phyloP scores from a whole-genome alignment of 1,140 invertebrate species.

The Caenorhabditis tropicalis region DNA sequence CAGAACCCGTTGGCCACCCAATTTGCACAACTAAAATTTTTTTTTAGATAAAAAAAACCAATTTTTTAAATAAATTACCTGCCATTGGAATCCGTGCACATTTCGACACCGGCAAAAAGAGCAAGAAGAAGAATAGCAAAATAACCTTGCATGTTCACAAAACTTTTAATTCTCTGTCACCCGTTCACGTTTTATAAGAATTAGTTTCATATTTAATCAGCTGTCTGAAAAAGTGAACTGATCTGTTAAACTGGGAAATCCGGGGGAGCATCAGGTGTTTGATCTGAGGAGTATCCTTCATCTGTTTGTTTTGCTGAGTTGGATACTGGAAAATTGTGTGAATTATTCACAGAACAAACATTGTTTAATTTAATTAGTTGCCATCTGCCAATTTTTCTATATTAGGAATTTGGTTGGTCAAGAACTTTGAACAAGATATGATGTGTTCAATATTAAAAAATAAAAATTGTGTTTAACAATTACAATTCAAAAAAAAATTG shows the following conservation, averaged over 20 bases:
- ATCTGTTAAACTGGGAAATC: not conserved
- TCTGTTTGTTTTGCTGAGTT: not conserved
- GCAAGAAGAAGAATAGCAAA: not conserved
- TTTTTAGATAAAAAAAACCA: not conserved
- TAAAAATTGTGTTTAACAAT: too few species aligned
- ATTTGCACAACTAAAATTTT: not conserved
- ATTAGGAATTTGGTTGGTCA: too few species aligned
- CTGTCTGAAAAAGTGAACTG: conserved; percentile 1
- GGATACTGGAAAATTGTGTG: not conserved
- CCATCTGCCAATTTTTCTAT: too few species aligned
- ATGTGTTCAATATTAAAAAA: too few species aligned
- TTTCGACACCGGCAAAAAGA: not conserved
- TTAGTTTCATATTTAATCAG: not conserved
- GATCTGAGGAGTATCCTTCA: not conserved
- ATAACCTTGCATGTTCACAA: not conserved
- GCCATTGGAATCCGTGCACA: not conserved
- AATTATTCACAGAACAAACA: not conserved
- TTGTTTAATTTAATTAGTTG: not conserved
- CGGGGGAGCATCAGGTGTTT: conserved; percentile 18
- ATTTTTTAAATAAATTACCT: not conserved
- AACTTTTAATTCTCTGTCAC: not conserved
- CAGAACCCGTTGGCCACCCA: conserved; percentile 17
- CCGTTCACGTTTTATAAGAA: not conserved
- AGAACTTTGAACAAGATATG: too few species aligned
- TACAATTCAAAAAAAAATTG: too few species aligned